Conservation (phyloP, 2,888 invertebrate genomes). For the Molorchus minor region DNA sequence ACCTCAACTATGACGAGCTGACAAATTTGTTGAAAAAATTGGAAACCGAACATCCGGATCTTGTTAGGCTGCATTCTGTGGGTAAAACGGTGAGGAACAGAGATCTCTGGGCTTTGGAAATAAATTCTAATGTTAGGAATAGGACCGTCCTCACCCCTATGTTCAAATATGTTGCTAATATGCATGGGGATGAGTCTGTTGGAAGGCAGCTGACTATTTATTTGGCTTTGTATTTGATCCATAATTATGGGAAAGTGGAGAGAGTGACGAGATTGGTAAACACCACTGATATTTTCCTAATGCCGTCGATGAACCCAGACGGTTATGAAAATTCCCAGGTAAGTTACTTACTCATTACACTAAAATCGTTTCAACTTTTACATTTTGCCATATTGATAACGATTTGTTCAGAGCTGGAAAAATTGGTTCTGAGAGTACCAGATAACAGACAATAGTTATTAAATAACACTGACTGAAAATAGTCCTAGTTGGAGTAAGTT, state of each 20-base stretch:
- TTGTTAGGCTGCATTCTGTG: conserved; percentile 77
- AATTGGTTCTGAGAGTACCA: too few relatives aligned
- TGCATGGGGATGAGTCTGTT: conserved; percentile 95
- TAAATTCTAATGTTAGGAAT: conserved; percentile 73
- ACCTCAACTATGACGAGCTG: conserved; percentile 77
- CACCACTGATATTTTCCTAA: conserved; percentile 89
- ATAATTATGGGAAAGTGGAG: conserved; percentile 75
- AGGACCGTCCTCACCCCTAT: conserved; percentile 78
- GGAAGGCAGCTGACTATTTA: conserved; percentile 83
- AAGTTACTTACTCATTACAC: conserved; percentile 44
- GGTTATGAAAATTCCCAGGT: conserved; percentile 89
- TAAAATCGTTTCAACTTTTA: too few relatives aligned
- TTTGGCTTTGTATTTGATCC: conserved; percentile 84
- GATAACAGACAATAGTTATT: too few relatives aligned
- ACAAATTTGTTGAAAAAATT: conserved; percentile 71
- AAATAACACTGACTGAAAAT: too few relatives aligned
- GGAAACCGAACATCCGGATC: conserved; percentile 71
- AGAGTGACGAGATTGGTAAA: conserved; percentile 83
- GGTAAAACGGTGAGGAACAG: conserved; percentile 87
- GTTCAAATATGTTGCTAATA: conserved; percentile 94
- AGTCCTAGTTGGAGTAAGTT: too few relatives aligned
- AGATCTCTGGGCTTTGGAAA: conserved; percentile 84
- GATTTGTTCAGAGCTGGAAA: too few relatives aligned
- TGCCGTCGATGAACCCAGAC: conserved; percentile 98
- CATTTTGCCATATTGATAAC: too few relatives aligned